These are phyloP conservation scores for Philonicus albiceps DNA, from an alignment of 2,888 invertebrate species.

Conservation along the genomic window DNA sequence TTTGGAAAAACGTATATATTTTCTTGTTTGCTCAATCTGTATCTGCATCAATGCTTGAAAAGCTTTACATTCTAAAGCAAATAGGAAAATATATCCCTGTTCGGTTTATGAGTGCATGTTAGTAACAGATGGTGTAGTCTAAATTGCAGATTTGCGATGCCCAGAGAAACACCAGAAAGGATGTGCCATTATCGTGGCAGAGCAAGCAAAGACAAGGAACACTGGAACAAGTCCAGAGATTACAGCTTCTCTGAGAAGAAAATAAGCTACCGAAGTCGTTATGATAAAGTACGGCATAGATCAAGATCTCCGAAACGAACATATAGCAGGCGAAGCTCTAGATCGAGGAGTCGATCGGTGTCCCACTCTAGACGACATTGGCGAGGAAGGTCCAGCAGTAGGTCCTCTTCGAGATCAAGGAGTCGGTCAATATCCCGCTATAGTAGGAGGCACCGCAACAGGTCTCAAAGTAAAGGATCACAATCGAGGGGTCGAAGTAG, in stretches of 20 bases:
- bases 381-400: neutral
- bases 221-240: neutral
- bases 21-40: conserved; percentile 28
- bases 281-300: neutral
- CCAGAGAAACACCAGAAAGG: conserved; percentile 7
- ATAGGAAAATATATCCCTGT: conserved; percentile 28
- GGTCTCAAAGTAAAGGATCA: neutral
- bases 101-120: neutral
- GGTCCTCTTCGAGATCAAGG: neutral
- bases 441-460: neutral
- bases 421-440: neutral
- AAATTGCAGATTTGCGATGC: conserved; percentile 32
- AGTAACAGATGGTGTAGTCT: conserved; percentile 36
- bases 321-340: neutral
- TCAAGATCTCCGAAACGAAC: conserved; percentile 1
- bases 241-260: neutral
- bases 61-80: neutral
- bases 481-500: neutral
- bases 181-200: neutral
- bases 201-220: neutral
- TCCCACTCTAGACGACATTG: neutral
- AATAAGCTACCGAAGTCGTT: neutral
- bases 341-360: conserved; percentile 12
- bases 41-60: neutral
- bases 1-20: conserved; percentile 32